phyloP scores from a whole-genome alignment of 2,113 vertebrate species.

The Eclectus roratus region DNA sequence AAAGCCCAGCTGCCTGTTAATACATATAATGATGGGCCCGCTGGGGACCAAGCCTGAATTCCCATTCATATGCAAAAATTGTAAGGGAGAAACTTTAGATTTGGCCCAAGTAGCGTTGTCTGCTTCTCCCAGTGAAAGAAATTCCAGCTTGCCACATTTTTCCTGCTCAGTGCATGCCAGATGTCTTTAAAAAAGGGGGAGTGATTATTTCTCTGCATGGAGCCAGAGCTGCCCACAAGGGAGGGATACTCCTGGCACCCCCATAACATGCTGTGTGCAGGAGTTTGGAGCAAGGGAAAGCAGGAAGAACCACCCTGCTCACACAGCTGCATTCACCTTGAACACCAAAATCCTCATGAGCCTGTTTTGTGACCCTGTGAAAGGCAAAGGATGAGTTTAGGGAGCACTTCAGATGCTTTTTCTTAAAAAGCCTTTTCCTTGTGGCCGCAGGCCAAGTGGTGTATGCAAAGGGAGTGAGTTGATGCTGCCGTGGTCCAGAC shows the following conservation, averaged over 20 bases:
- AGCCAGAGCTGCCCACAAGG: not conserved
- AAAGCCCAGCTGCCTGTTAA: slow-evolving; percentile 78
- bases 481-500: not conserved
- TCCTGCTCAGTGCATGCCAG: not conserved
- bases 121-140: slow-evolving; percentile 9
- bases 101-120: slow-evolving; percentile 50
- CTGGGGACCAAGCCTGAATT: slow-evolving; percentile 60
- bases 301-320: not conserved
- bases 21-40: slow-evolving; percentile 69
- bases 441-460: fast-evolving
- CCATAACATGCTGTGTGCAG: fast-evolving
- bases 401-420: not conserved
- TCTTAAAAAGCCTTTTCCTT: not conserved
- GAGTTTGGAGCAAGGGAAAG: not conserved
- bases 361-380: fast-evolving
- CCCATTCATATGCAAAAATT: slow-evolving; percentile 70
- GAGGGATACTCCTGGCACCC: not conserved
- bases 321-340: fast-evolving
- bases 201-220: not conserved
- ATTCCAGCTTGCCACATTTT: slow-evolving; percentile 25
- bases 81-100: slow-evolving; percentile 23
- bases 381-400: not conserved
- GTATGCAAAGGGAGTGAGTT: not conserved
- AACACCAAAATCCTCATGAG: not conserved
- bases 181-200: not conserved